These are phyloP conservation scores for Megalops cyprinoides DNA, from an alignment of 2,797 vertebrate species.

Conservation along the genomic window DNA sequence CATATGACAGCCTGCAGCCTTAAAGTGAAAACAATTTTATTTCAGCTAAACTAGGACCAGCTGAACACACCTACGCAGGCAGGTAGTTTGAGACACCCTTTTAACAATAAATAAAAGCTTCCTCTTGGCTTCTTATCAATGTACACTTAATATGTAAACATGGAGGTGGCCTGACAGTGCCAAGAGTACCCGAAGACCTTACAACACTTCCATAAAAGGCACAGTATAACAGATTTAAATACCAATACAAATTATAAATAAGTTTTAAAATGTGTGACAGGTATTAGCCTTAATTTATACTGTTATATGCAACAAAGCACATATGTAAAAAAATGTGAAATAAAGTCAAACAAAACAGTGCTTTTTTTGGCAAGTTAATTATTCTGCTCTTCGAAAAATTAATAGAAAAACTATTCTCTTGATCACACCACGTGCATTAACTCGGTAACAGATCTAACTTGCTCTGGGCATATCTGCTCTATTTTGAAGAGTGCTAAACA, in stretches of 20 bases:
- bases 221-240: neutral
- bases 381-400: neutral
- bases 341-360: neutral
- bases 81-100: conserved; percentile 31
- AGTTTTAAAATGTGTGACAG: neutral
- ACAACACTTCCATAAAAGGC: conserved; percentile 12
- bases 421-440: neutral
- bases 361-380: conserved; percentile 2
- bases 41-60: neutral
- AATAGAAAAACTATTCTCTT: neutral
- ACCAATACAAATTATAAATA: neutral
- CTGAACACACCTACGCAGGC: conserved; percentile 16
- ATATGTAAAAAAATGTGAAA: neutral
- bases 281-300: conserved; percentile 6
- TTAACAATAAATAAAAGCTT: neutral
- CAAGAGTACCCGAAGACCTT: conserved; percentile 33
- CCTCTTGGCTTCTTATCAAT: conserved; percentile 34
- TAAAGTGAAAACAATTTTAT: neutral
- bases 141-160: conserved; percentile 48
- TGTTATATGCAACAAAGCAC: neutral
- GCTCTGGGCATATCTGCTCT: neutral
- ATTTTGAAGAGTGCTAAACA: neutral
- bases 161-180: conserved; percentile 35
- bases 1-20: conserved; percentile 19
- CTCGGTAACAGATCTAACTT: neutral